A percentile compares a stretch with the other conserved stretches of the same genome.
phyloP scores from a whole-genome alignment of 2,113 vertebrate species.

The Ictalurus furcatus region DNA sequence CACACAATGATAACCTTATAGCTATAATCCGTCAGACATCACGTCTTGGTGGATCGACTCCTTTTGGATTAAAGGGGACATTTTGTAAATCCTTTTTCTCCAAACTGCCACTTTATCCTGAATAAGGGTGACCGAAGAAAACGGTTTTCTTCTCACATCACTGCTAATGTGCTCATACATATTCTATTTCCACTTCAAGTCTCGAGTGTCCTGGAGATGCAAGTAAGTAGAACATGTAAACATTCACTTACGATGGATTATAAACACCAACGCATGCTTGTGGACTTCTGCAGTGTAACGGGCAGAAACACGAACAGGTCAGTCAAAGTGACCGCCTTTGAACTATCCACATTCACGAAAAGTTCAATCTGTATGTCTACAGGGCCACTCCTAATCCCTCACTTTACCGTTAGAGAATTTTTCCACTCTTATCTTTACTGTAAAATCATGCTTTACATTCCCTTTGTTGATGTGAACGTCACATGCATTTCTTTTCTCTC shows the following conservation, averaged over 20 bases:
- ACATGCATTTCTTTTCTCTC: neutral
- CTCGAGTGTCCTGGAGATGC: neutral
- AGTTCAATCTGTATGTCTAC: neutral
- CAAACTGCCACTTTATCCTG: neutral
- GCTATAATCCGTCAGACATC: neutral
- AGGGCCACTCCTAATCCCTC: too few relatives aligned
- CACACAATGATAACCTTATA: neutral
- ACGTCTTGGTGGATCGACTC: too few relatives aligned
- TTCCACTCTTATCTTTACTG: neutral
- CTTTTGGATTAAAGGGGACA: neutral
- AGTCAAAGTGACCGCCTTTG: neutral
- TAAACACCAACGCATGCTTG: neutral
- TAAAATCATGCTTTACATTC: neutral
- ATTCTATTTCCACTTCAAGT: constrained; percentile 1
- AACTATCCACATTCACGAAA: neutral
- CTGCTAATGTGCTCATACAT: constrained; percentile 1
- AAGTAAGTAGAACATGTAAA: neutral
- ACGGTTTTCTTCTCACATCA: neutral
- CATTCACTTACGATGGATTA: neutral
- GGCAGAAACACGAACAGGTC: neutral
- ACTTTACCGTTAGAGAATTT: neutral
- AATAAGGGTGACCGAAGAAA: neutral
- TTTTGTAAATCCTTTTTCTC: neutral
- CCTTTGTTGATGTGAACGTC: neutral
- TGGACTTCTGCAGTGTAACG: neutral